Percentiles rank a stretch among this genome's conserved stretches.
Conservation (phyloP, 92 coral and sea anemone genomes). For the Isaurus tuberculatus region DNA sequence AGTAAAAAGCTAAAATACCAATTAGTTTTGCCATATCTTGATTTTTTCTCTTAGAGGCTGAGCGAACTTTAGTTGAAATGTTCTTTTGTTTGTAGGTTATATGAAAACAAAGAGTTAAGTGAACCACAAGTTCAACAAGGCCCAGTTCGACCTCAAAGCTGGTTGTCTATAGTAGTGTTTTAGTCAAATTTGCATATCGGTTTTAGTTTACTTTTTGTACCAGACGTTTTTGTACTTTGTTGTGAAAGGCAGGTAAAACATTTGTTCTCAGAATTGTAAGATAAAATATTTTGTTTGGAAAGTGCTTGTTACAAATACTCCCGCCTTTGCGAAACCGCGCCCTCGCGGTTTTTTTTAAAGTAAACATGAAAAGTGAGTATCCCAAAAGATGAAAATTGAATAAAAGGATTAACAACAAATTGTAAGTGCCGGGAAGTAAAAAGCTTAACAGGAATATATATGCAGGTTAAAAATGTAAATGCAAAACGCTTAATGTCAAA, state of each 20-base stretch:
- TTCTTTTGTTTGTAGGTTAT: neutral
- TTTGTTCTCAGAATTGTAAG: no score
- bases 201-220: neutral
- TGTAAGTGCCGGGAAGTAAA: neutral
- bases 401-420: neutral
- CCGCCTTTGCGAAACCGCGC: conserved; percentile 18
- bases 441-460: neutral
- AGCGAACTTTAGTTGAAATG: neutral
- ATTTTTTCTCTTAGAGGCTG: no score
- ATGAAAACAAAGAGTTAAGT: neutral
- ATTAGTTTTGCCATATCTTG: no score
- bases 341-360: neutral
- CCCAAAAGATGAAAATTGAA: no score
- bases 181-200: neutral
- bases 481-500: neutral
- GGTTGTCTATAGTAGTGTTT: neutral
- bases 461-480: neutral
- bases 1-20: no score
- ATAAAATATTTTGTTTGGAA: no score
- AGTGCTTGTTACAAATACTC: conserved; percentile 1
- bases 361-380: no score
- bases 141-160: neutral
- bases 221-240: neutral
- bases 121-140: neutral
- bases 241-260: no score